phyloP scores from a whole-genome alignment of 2,797 vertebrate genomes.

The Esox lucius region DNA sequence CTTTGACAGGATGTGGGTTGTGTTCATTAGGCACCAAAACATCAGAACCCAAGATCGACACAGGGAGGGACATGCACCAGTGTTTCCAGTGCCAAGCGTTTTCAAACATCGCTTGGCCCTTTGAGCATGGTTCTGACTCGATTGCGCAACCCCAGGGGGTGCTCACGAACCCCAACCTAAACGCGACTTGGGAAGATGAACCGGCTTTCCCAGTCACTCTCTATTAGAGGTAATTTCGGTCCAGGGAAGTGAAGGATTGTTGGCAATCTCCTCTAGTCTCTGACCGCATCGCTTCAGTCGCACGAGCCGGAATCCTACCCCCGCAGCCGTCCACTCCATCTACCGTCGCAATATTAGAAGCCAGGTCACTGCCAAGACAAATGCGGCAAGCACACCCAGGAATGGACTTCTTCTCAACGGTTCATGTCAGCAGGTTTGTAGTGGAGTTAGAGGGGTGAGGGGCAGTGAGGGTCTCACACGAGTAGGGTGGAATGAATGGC shows the following conservation, averaged over 20 bases:
- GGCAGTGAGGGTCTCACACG: slow-evolving; percentile 23
- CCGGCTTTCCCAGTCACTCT: not conserved
- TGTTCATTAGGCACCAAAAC: not conserved
- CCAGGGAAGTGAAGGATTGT: not conserved
- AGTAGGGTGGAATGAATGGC: slow-evolving; percentile 29
- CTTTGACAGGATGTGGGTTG: slow-evolving; percentile 10
- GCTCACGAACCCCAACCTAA: not conserved
- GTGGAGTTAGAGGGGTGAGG: slow-evolving; percentile 11
- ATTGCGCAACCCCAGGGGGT: not conserved
- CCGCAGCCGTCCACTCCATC: slow-evolving; percentile 63
- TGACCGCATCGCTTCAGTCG: slow-evolving; percentile 56
- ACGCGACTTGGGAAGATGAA: not conserved
- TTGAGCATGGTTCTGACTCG: not conserved
- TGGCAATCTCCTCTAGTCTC: slow-evolving; percentile 59
- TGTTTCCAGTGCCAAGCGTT: not conserved
- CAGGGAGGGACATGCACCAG: not conserved
- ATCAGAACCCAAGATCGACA: not conserved
- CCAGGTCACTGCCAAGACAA: slow-evolving; percentile 61
- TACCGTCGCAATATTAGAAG: slow-evolving; percentile 66
- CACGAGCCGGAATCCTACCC: slow-evolving; percentile 47
- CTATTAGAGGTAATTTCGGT: slow-evolving; percentile 14
- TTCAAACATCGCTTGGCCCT: not conserved
- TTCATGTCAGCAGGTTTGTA: not conserved
- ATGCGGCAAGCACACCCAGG: slow-evolving; percentile 34
- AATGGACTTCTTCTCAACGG: not conserved